phyloP scores from a whole-genome alignment of 2,113 vertebrate genomes.

The Urocolius indicus region DNA sequence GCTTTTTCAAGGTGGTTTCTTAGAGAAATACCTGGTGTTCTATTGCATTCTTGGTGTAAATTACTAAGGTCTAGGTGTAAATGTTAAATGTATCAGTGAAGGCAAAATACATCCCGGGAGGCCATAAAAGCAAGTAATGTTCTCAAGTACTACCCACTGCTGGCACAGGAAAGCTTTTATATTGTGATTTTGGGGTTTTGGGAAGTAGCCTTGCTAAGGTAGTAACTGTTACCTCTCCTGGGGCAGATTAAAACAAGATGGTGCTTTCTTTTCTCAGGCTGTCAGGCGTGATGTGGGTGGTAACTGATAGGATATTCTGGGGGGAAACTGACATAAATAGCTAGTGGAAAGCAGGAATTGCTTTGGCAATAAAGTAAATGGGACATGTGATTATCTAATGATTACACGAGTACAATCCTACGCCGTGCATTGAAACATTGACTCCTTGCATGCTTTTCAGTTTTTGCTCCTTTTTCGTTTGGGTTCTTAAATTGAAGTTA shows the following conservation, averaged over 20 bases:
- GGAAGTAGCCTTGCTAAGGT: background rate
- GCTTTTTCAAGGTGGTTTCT: background rate
- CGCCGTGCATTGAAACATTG: background rate
- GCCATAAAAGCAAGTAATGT: background rate
- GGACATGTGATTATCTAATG: background rate
- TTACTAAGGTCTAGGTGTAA: background rate
- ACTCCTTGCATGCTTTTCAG: background rate
- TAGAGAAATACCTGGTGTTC: background rate
- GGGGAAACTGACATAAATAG: background rate
- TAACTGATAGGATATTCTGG: background rate
- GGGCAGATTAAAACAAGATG: background rate
- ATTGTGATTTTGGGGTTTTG: background rate
- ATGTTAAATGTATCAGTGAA: background rate
- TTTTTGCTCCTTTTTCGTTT: background rate
- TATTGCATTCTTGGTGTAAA: background rate
- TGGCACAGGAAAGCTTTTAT: background rate
- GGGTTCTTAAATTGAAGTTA: background rate
- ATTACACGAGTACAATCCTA: background rate
- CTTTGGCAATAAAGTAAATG: background rate
- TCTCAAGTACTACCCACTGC: background rate
- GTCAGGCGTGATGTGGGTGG: background rate
- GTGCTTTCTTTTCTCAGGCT: background rate
- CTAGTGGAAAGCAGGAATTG: background rate
- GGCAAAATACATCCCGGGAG: background rate
- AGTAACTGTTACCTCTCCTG: accelerated